Conservation (phyloP, 2,888 invertebrate species). For the Apoda limacodes region DNA sequence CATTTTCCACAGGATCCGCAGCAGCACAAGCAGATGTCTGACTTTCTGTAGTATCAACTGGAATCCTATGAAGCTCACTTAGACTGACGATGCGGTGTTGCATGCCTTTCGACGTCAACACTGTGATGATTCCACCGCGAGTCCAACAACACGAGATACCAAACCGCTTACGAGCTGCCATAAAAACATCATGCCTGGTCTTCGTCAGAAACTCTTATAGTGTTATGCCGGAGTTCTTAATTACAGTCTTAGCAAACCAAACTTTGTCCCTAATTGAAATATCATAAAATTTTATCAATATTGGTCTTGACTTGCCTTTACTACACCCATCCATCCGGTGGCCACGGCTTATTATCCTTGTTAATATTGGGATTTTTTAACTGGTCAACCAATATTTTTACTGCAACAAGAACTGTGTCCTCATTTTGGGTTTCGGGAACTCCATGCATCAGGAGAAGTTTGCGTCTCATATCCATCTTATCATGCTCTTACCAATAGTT, state of each 20-base stretch:
- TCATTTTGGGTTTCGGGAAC: neutral
- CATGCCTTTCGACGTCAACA: no score
- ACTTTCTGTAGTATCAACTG: no score
- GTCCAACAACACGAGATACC: neutral
- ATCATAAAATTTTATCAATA: slow-evolving; percentile 4
- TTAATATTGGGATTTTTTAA: neutral
- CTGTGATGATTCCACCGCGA: neutral
- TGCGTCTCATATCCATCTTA: neutral
- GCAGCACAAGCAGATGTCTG: no score
- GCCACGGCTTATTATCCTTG: neutral
- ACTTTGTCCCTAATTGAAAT: slow-evolving; percentile 2
- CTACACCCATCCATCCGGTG: neutral
- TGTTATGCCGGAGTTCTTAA: slow-evolving; percentile 6
- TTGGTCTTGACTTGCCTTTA: neutral
- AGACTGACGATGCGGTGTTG: no score
- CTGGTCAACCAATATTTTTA: neutral
- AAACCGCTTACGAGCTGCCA: neutral
- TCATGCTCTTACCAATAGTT: no score
- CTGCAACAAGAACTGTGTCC: neutral
- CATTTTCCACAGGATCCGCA: no score
- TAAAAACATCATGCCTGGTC: slow-evolving; percentile 1
- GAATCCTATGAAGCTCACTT: no score
- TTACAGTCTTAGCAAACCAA: slow-evolving; percentile 4
- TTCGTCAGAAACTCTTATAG: slow-evolving; percentile 8
- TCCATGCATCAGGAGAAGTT: neutral